Evolutionary conservation across 2,888 invertebrate genomes (phyloP).

Genomic region (Oeneis ivallda): DNA sequence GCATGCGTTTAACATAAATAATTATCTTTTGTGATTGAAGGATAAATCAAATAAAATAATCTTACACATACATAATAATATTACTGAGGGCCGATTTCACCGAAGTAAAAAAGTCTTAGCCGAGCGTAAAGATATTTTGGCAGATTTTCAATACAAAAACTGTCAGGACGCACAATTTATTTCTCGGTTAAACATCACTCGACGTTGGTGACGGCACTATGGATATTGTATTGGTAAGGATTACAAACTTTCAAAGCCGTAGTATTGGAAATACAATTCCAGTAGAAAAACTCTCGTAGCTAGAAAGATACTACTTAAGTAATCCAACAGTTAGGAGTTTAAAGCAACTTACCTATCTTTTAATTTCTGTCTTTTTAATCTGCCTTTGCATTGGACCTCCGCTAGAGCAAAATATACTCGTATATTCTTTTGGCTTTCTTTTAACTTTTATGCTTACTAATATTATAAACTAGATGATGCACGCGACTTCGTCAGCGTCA

Average conservation of each 20-base stretch:
- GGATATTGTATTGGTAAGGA: not conserved
- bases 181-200: too few species aligned
- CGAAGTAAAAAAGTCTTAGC: too few species aligned
- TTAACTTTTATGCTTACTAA: not conserved
- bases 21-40: too few species aligned
- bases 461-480: too few species aligned
- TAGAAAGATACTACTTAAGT: not conserved
- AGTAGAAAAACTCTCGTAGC: not conserved
- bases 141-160: too few species aligned
- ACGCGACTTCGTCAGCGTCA: too few species aligned
- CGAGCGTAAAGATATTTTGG: too few species aligned
- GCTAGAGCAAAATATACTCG: conserved; percentile 6
- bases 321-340: conserved; percentile 11
- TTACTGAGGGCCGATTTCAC: too few species aligned
- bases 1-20: too few species aligned
- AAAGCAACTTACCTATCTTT: conserved; percentile 15
- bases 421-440: not conserved
- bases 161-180: too few species aligned
- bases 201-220: too few species aligned
- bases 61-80: too few species aligned
- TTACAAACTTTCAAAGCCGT: not conserved
- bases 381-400: not conserved
- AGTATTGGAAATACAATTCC: not conserved
- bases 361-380: conserved; percentile 10
- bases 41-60: not conserved